Evolutionary conservation across 2,113 vertebrate species (phyloP).

Genomic region (Cyanocitta stelleri): DNA sequence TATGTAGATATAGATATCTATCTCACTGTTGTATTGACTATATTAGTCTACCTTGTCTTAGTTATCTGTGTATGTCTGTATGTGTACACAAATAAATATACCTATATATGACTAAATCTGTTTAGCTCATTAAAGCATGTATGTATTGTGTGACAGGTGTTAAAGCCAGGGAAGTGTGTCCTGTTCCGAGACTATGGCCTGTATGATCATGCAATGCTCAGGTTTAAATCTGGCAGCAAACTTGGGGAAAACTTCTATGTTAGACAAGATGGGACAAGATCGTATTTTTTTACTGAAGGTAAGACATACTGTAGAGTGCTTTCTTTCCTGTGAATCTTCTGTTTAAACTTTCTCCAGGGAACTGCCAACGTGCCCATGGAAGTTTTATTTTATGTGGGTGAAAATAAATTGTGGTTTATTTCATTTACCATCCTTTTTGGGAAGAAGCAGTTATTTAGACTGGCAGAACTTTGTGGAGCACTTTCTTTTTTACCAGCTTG

Average conservation of each 20-base stretch:
- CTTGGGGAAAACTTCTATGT: conserved; percentile 95
- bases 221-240: conserved; percentile 90
- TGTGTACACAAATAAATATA: neutral
- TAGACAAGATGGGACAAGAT: conserved; percentile 92
- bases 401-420: neutral
- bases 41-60: neutral
- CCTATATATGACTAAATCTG: neutral
- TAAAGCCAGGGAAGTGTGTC: conserved; percentile 86
- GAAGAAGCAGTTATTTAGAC: neutral
- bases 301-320: neutral
- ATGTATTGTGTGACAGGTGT: conserved; percentile 72
- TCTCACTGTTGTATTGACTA: neutral
- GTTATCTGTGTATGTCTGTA: neutral
- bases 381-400: neutral
- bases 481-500: neutral
- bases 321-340: neutral
- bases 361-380: neutral
- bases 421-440: neutral
- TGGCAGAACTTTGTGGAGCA: neutral
- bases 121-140: neutral
- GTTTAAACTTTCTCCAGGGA: neutral
- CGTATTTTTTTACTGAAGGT: conserved; percentile 94
- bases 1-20: neutral
- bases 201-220: conserved; percentile 91
- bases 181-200: conserved; percentile 95